Evolutionary conservation across 2,797 vertebrate genomes (phyloP).

Genomic region (Champsocephalus esox): DNA sequence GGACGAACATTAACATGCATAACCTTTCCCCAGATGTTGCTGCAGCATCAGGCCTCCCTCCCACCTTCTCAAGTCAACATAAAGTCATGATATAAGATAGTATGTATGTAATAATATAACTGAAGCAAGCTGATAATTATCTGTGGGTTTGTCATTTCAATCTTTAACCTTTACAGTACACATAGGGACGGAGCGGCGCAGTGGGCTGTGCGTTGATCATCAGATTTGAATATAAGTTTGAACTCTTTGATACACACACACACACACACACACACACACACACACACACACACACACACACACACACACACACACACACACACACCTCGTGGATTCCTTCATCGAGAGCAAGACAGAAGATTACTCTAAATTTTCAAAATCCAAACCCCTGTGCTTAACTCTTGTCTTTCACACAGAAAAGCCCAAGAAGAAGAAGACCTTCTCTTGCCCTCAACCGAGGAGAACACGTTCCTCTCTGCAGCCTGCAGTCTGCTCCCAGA

Average conservation of each 20-base stretch:
- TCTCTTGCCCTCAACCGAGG: slow-evolving; percentile 47
- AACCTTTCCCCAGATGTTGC: slow-evolving; percentile 44
- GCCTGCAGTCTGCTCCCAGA: slow-evolving; percentile 56
- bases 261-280: slow-evolving; percentile 2
- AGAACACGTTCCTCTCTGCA: slow-evolving; percentile 51
- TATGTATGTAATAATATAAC: too few relatives aligned
- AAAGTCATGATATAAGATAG: background rate
- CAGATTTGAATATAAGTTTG: too few relatives aligned
- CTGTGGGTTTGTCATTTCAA: too few relatives aligned
- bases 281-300: slow-evolving; percentile 24
- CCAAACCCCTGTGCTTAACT: slow-evolving; percentile 20
- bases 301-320: slow-evolving; percentile 28
- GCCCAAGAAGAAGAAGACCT: slow-evolving; percentile 33
- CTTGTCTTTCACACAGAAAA: slow-evolving; percentile 11
- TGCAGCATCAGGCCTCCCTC: slow-evolving; percentile 15
- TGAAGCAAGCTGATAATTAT: too few relatives aligned
- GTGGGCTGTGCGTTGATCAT: too few relatives aligned
- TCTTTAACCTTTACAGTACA: too few relatives aligned
- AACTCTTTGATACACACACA: too few relatives aligned
- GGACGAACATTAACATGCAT: background rate
- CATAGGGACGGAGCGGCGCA: too few relatives aligned
- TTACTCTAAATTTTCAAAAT: slow-evolving; percentile 43
- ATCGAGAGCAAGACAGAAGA: slow-evolving; percentile 26
- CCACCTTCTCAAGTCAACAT: background rate
- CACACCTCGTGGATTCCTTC: slow-evolving; percentile 41